A percentile compares a stretch with the other conserved stretches of the same genome.
Evolutionary conservation across 1,140 invertebrate species (phyloP).

Genomic region (Metaphire vulgaris): DNA sequence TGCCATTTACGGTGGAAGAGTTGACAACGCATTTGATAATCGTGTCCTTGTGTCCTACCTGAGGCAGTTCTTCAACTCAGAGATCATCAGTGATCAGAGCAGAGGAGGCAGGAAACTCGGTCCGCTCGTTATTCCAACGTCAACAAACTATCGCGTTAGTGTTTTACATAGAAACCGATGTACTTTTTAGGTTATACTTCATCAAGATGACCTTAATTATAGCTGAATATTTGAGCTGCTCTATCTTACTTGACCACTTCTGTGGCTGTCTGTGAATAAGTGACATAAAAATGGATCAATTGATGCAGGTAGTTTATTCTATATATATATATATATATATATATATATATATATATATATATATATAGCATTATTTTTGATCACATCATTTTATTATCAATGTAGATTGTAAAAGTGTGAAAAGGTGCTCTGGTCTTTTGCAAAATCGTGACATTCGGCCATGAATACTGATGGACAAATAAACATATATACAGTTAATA

Average conservation of each 20-base stretch:
- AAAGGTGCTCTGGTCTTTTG: too few species aligned
- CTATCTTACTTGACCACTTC: not conserved
- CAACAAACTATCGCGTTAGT: conserved; percentile 53
- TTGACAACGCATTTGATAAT: conserved; percentile 74
- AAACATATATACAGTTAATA: too few species aligned
- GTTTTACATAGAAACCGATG: conserved; percentile 23
- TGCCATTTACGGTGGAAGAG: conserved; percentile 78
- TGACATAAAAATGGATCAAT: too few species aligned
- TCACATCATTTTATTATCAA: too few species aligned
- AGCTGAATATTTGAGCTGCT: not conserved
- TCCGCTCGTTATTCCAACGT: conserved; percentile 45
- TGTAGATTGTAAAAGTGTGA: too few species aligned
- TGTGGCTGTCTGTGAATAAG: too few species aligned
- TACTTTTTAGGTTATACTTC: conserved; percentile 4
- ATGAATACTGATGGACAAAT: too few species aligned
- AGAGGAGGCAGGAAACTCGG: conserved; percentile 55
- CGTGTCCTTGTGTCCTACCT: conserved; percentile 69
- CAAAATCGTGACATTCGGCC: too few species aligned
- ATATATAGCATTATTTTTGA: too few species aligned
- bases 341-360: too few species aligned
- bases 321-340: too few species aligned
- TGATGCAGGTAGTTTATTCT: too few species aligned
- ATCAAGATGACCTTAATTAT: not conserved
- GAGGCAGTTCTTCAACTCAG: conserved; percentile 62
- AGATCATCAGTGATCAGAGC: conserved; percentile 53